A percentile compares a stretch with the other conserved stretches of the same genome.
Evolutionary conservation across 2,888 invertebrate species (phyloP).

Genomic region (Agrochola lychnidis): DNA sequence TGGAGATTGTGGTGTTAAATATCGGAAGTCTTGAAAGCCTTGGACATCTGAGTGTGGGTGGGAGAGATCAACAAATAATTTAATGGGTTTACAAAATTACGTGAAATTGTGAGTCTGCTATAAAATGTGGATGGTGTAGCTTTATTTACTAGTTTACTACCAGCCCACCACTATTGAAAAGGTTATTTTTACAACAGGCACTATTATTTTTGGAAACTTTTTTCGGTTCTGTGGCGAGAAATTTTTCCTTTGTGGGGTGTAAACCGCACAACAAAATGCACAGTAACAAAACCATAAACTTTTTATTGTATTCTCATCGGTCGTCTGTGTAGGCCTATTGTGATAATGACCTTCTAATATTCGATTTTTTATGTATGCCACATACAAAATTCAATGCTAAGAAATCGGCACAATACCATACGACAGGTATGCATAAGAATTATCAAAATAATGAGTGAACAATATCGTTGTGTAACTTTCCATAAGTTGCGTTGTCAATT

Average conservation of each 20-base stretch:
- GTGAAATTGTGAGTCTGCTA: not conserved
- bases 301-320: constrained; percentile 26
- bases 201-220: not conserved
- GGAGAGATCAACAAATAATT: constrained; percentile 24
- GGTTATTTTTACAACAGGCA: constrained; percentile 20
- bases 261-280: constrained; percentile 34
- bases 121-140: not conserved
- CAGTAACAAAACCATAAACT: constrained; percentile 43
- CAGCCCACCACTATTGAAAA: not conserved
- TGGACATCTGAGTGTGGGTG: constrained; percentile 22
- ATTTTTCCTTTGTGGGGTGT: constrained; percentile 15
- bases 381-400: constrained; percentile 32
- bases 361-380: constrained; percentile 36
- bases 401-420: constrained; percentile 43
- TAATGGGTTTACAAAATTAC: constrained; percentile 14
- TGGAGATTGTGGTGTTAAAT: constrained; percentile 64
- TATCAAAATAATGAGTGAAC: constrained; percentile 6
- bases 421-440: constrained; percentile 1
- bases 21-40: constrained; percentile 60
- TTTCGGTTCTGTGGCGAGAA: not conserved
- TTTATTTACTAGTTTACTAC: not conserved
- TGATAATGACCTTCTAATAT: constrained; percentile 47
- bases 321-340: constrained; percentile 31
- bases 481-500: constrained; percentile 5
- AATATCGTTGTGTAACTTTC: constrained; percentile 12